Base-by-base conservation (phyloP, 1,140 invertebrate species). In the Drosophila nasuta region DNA sequence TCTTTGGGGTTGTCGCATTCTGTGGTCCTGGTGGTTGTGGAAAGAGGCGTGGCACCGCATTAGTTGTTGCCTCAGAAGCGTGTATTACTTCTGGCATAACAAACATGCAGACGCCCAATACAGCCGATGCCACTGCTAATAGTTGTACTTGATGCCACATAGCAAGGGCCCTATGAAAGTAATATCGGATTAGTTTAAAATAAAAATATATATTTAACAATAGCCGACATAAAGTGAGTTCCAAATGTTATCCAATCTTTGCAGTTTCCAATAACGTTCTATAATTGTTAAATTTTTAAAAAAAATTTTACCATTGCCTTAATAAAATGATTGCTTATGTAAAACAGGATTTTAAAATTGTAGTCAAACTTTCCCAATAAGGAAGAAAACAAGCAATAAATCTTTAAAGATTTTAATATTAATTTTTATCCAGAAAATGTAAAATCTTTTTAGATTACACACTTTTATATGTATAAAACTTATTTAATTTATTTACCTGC, bases 111-210 rank as follows among this genome's bases (percentile, higher is more conserved):
- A 78, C 45, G 70, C 75, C 70, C 66, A 89, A 66, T 74, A 92
- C 75, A 74, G 83, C 56, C 54, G 56, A 64, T 56, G 75, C 56
- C 48, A 77, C 76, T 77, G 74, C 66, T 78, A 83, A 68, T 69
- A 76, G 68, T 76, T 81, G 75, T 71, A 45, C 56, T 83, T 88
- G 75, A 49, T 69, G 80, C 80, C 83, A 77, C 91, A 92, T 92
- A 74, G 73, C 77, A 79, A 70, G 62, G 71, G 48, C 54, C 58
- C 79, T 81, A 58, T 20, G 78, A 64, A 82, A 49, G 28, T 63
- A 79, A 72, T 72, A 67, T 51, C 35, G 54, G 41, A 52, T 63
- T 73, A 15, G 70, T 58, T 75, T 64, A 75, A 51, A 51, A 20
- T 25, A 45, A 38, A 38, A 30, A 30, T 5, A n/a, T 2, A 28